A percentile compares a stretch with the other conserved stretches of the same genome.
Evolutionary conservation across 2,797 vertebrate genomes (phyloP).

Genomic region (Chiroxiphia lanceolata): DNA sequence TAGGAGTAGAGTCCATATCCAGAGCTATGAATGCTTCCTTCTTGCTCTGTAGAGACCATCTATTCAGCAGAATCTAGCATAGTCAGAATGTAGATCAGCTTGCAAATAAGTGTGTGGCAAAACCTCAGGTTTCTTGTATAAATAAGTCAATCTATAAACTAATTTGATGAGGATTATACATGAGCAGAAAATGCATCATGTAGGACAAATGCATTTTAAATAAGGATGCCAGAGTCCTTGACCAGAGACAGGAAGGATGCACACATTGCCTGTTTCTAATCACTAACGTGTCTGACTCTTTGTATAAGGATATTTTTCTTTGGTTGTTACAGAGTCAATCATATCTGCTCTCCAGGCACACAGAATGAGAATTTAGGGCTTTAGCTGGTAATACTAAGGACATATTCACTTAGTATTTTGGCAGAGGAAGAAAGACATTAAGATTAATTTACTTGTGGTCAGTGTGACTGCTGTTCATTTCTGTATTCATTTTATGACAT

Average conservation of each 20-base stretch:
- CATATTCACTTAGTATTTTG: background rate
- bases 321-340: background rate
- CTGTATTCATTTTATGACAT: background rate
- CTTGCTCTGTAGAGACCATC: background rate
- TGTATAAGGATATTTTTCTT: background rate
- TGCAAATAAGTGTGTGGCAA: background rate
- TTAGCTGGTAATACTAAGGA: background rate
- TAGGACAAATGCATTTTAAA: constrained; percentile 3
- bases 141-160: background rate
- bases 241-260: constrained; percentile 17
- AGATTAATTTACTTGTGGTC: background rate
- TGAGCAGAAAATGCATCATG: background rate
- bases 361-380: background rate
- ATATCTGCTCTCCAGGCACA: background rate
- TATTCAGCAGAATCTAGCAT: background rate
- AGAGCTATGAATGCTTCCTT: background rate
- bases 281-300: background rate
- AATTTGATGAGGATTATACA: background rate
- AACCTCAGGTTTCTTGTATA: background rate
- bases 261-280: background rate
- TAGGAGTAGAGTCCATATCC: background rate
- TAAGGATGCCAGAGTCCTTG: background rate
- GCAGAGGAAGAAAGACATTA: background rate
- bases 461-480: background rate
- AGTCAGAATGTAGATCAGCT: background rate